These are phyloP conservation scores for Lutraria rhynchaena DNA, from an alignment of 1,140 invertebrate species.

Conservation along the genomic window DNA sequence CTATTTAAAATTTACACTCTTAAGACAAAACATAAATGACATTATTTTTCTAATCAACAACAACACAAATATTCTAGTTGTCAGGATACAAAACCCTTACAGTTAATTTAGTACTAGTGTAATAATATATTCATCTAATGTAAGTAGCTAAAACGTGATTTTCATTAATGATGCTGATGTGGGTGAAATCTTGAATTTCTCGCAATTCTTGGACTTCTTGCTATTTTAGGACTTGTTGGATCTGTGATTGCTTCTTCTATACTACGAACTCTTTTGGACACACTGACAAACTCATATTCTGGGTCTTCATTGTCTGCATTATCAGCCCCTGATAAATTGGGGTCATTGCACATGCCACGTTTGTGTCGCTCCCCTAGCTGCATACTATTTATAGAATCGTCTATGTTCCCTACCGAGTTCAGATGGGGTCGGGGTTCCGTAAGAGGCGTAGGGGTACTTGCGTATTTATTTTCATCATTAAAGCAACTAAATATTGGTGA, in stretches of 20 bases:
- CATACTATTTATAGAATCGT: constrained; percentile 51
- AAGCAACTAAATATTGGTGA: neutral
- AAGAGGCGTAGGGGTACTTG: neutral
- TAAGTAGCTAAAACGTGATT: too few species aligned
- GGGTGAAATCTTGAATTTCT: constrained; percentile 37
- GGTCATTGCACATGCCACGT: constrained; percentile 53
- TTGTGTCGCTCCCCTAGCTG: constrained; percentile 43
- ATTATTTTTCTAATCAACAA: too few species aligned
- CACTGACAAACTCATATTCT: constrained; percentile 50
- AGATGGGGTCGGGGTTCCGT: neutral
- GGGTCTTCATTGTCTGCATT: neutral
- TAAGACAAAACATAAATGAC: too few species aligned
- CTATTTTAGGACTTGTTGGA: constrained; percentile 27
- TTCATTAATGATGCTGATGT: constrained; percentile 37
- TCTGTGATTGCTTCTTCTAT: neutral
- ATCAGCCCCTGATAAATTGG: neutral
- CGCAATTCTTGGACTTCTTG: constrained; percentile 40
- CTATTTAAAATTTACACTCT: too few species aligned
- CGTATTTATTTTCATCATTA: neutral
- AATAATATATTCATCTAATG: too few species aligned
- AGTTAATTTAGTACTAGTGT: too few species aligned
- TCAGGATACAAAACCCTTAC: too few species aligned
- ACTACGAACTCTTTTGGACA: constrained; percentile 44
- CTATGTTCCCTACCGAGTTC: constrained; percentile 23
- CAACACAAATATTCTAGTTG: too few species aligned